These are phyloP conservation scores for Callyntrura guangdongensis DNA, from an alignment of 2,888 invertebrate species.

Conservation along the genomic window DNA sequence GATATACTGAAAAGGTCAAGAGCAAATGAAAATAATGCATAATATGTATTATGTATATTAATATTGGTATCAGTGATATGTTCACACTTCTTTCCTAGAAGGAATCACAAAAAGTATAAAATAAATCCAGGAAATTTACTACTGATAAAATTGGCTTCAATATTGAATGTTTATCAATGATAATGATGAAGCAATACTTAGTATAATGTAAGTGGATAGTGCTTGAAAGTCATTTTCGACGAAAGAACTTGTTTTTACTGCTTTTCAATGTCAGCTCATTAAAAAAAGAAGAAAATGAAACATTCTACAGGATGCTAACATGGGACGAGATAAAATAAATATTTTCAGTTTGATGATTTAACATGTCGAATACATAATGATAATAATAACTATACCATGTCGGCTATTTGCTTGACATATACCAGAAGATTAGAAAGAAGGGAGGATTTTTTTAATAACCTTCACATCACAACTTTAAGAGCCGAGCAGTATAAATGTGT, in stretches of 20 bases:
- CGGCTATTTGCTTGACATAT: too few relatives aligned
- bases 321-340: too few relatives aligned
- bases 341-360: too few relatives aligned
- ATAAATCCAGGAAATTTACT: background rate
- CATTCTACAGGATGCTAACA: background rate
- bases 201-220: too few relatives aligned
- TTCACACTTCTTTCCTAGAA: background rate
- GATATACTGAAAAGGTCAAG: constrained; percentile 35
- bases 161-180: background rate
- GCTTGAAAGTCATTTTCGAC: too few relatives aligned
- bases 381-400: too few relatives aligned
- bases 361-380: too few relatives aligned
- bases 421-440: too few relatives aligned
- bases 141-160: background rate
- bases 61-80: background rate
- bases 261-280: background rate
- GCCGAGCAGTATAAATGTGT: background rate
- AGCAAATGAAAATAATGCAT: constrained; percentile 7
- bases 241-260: too few relatives aligned
- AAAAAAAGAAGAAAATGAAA: background rate
- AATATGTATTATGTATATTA: background rate
- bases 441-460: too few relatives aligned
- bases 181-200: background rate
- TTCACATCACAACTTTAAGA: too few relatives aligned
- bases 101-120: background rate